These are phyloP conservation scores for Eumerus sabulonum DNA, from an alignment of 2,888 invertebrate genomes.

Conservation along the genomic window DNA sequence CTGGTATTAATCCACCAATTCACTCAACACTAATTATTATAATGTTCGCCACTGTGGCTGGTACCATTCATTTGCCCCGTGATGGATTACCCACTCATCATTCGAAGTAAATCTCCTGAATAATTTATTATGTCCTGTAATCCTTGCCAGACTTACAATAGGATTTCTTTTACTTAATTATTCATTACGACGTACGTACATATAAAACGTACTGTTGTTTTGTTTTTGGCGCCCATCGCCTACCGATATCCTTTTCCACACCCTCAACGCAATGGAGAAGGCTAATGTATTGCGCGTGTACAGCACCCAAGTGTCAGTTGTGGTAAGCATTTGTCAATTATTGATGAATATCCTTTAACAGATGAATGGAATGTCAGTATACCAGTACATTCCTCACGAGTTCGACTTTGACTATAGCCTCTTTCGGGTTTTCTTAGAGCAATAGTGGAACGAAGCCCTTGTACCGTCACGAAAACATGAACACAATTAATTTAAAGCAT, in stretches of 20 bases:
- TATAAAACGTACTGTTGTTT: not conserved
- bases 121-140: slow-evolving; percentile 60
- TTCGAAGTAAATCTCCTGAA: slow-evolving; percentile 45
- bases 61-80: slow-evolving; percentile 5
- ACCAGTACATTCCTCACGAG: no score
- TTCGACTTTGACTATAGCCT: no score
- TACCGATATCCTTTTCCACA: not conserved
- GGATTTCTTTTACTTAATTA: slow-evolving; percentile 43
- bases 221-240: not conserved
- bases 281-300: not conserved
- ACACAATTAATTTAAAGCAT: slow-evolving; percentile 36
- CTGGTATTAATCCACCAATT: no score
- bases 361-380: no score
- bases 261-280: no score
- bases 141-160: slow-evolving; percentile 26
- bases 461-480: slow-evolving; percentile 33
- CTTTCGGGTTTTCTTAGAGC: no score
- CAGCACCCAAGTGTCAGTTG: slow-evolving; percentile 30
- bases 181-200: slow-evolving; percentile 26
- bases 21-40: slow-evolving; percentile 11
- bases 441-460: not conserved
- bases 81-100: slow-evolving; percentile 55
- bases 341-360: slow-evolving; percentile 42
- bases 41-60: no score
- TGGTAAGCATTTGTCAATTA: slow-evolving; percentile 51